Base-by-base conservation (phyloP, 1,140 invertebrate genomes). In the Aphis craccivora region DNA sequence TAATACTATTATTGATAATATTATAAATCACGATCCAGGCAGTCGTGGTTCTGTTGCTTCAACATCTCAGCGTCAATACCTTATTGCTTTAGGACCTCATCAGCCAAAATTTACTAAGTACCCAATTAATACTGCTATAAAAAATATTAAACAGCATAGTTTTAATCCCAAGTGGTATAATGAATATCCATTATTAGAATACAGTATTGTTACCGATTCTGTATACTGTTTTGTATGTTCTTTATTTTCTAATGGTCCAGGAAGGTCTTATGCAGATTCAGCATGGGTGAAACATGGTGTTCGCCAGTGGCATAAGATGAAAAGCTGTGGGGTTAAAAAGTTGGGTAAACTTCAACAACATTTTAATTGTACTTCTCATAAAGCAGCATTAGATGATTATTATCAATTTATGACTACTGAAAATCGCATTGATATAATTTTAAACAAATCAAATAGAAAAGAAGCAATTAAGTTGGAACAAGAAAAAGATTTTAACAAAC, bases 21-120 rank as follows among this genome's bases (percentile, higher is more conserved):
- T 92, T n/a, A 30, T 93, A 35, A 30, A 43, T 23, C 93, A 93
- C 45, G 86, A 93, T 48, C 93, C 93, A 35, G 86, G 93, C 14
- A 25, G 37, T 37, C 51, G 93, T 22, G 37, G 45, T 30, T 23
- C n/a, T 25, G 37, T 93, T 87, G 23, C 55, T 87, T 40, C 43
- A 40, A 55, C 45, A 9, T 86, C 83, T 60, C 45, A 93, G 43
- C 22, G 84, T 18, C 48, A 93, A 53, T 88, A 93, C n/a, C 48
- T 93, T n/a, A 88, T 93, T 40, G n/a, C 76, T 43, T n/a, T 93
- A 67, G 86, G 93, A 4, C 86, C 84, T 60, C 81, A 67, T 67
- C 93, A 89, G 37, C 93, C 86, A 14, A 90, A 90, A 90, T 53
- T 90, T 6, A 35, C 51, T 23, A 55, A 20, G 40, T 90, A 55